A percentile compares a stretch with the other conserved stretches of the same genome.
phyloP scores from a whole-genome alignment of 2,113 vertebrate species.

The Butorides virescens region DNA sequence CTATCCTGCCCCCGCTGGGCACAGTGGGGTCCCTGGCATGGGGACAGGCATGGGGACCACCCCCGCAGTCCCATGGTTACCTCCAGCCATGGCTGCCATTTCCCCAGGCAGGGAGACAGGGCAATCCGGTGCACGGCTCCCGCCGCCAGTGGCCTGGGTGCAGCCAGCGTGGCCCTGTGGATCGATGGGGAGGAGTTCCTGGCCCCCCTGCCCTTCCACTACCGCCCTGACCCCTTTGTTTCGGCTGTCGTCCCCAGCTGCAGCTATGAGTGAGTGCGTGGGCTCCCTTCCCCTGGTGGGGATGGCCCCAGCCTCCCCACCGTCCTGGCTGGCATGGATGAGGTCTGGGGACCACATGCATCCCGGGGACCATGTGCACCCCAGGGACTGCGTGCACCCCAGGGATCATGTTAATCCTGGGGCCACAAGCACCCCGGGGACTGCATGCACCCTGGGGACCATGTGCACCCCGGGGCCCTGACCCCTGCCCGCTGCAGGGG shows the following conservation, averaged over 20 bases:
- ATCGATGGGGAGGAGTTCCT: slow-evolving; percentile 82
- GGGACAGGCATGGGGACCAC: rapidly evolving
- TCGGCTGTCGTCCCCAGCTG: slow-evolving; percentile 80
- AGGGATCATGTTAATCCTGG: background rate
- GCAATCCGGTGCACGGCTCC: slow-evolving; percentile 61
- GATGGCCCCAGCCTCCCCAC: background rate
- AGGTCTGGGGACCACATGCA: background rate
- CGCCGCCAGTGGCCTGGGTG: background rate
- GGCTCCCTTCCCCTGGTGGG: background rate
- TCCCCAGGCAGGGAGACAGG: slow-evolving; percentile 48
- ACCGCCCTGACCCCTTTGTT: slow-evolving; percentile 83
- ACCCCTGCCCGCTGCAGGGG: slow-evolving; percentile 69
- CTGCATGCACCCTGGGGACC: background rate
- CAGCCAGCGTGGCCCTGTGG: slow-evolving; percentile 70
- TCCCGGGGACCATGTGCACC: background rate
- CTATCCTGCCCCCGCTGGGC: rapidly evolving
- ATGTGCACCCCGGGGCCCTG: background rate
- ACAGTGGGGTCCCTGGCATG: rapidly evolving
- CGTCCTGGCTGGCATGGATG: background rate
- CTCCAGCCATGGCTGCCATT: rapidly evolving
- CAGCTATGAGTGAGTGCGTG: slow-evolving; percentile 75
- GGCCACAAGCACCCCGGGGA: background rate
- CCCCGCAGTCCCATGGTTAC: background rate
- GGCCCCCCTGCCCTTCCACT: slow-evolving; percentile 82
- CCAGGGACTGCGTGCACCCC: no score